Conservation (phyloP, 2,888 invertebrate genomes). For the Scaptomyza flava region DNA sequence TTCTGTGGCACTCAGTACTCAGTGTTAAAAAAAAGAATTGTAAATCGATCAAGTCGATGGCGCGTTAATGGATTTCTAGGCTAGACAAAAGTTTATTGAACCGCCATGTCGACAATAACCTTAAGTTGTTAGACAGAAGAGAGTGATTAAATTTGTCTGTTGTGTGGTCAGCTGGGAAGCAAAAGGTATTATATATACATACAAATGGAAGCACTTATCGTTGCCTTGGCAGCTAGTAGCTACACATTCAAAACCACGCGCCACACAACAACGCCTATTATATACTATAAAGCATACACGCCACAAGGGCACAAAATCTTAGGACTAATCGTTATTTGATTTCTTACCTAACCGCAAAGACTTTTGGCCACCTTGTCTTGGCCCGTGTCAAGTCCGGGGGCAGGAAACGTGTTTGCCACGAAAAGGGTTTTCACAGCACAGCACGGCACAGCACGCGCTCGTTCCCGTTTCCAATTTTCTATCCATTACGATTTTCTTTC, state of each 20-base stretch:
- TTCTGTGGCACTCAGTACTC: constrained; percentile 8
- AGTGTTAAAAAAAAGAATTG: constrained; percentile 28
- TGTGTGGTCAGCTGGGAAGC: constrained; percentile 4
- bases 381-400: constrained; percentile 17
- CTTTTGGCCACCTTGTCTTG: constrained; percentile 30
- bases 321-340: constrained; percentile 76
- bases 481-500: constrained; percentile 31
- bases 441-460: constrained; percentile 24
- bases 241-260: constrained; percentile 5
- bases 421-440: constrained; percentile 44
- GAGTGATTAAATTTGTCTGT: constrained; percentile 59
- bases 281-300: constrained; percentile 11
- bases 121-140: constrained; percentile 21
- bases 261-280: constrained; percentile 3
- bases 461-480: constrained; percentile 16
- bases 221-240: constrained; percentile 9
- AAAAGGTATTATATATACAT: neutral
- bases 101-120: constrained; percentile 36
- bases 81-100: constrained; percentile 77
- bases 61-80: constrained; percentile 72
- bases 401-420: constrained; percentile 51
- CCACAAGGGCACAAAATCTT: constrained; percentile 54
- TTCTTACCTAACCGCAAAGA: constrained; percentile 58
- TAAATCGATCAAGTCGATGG: constrained; percentile 70
- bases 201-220: constrained; percentile 22